A percentile compares a stretch with the other conserved stretches of the same genome.
phyloP scores from a whole-genome alignment of 1,140 invertebrate species.

The Drosophila ironensis region DNA sequence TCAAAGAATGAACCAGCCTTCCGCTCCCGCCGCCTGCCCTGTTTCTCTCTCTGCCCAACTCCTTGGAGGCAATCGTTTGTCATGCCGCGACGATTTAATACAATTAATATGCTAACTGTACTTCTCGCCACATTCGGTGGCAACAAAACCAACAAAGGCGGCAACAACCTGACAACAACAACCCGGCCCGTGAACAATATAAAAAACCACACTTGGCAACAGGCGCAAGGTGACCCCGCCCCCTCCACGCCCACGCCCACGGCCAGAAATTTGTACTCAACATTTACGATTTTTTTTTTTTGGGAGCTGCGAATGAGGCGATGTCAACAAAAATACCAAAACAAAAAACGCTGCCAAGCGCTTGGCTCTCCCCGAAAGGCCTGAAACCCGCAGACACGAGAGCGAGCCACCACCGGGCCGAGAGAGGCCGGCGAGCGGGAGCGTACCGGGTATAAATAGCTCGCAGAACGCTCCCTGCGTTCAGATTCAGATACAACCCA shows the following conservation, averaged over 20 bases:
- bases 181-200: not conserved
- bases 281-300: constrained; percentile 35
- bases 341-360: constrained; percentile 51
- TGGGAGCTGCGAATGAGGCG: constrained; percentile 67
- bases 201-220: constrained; percentile 54
- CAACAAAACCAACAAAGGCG: constrained; percentile 48
- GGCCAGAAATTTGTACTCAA: constrained; percentile 12
- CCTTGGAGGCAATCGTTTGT: constrained; percentile 38
- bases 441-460: constrained; percentile 55
- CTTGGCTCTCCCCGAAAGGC: no score
- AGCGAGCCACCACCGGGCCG: constrained; percentile 19
- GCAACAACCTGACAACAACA: constrained; percentile 41
- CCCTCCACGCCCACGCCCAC: constrained; percentile 23
- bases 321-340: constrained; percentile 81
- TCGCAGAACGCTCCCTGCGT: constrained; percentile 7
- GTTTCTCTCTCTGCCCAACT: not conserved
- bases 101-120: constrained; percentile 80
- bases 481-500: constrained; percentile 25
- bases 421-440: constrained; percentile 5
- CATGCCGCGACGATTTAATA: constrained; percentile 69
- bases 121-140: constrained; percentile 65
- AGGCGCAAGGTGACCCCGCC: constrained; percentile 65
- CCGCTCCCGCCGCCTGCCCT: not conserved
- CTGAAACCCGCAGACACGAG: constrained; percentile 17
- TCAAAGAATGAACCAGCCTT: not conserved